These are phyloP conservation scores for Amiota communis DNA, from an alignment of 2,888 invertebrate species.

Conservation along the genomic window DNA sequence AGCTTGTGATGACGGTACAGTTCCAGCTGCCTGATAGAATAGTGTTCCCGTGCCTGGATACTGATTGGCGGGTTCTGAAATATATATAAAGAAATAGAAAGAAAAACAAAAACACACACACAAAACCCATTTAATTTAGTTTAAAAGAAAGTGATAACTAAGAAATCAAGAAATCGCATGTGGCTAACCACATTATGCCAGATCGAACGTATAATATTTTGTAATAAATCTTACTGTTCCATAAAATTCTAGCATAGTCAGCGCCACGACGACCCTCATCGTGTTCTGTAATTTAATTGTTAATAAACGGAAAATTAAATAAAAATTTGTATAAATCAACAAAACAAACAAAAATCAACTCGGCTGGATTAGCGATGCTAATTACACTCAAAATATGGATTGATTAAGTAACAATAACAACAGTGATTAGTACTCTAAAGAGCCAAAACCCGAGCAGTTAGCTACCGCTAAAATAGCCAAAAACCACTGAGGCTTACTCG, in stretches of 20 bases:
- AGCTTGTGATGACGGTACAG: constrained; percentile 62
- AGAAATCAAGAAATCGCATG: constrained; percentile 35
- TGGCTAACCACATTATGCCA: constrained; percentile 15
- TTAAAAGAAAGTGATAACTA: not conserved
- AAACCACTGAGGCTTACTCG: constrained; percentile 62
- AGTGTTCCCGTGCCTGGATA: constrained; percentile 74
- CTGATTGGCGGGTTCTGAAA: constrained; percentile 75
- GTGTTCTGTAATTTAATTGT: constrained; percentile 76
- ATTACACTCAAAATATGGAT: not conserved
- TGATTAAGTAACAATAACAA: not conserved
- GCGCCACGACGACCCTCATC: constrained; percentile 87
- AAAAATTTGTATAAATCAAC: constrained; percentile 48
- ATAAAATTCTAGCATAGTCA: constrained; percentile 87
- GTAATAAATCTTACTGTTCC: constrained; percentile 83
- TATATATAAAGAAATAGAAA: constrained; percentile 22
- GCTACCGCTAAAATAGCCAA: not conserved
- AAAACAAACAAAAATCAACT: constrained; percentile 11
- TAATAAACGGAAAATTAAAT: constrained; percentile 63
- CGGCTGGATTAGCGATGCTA: constrained; percentile 2
- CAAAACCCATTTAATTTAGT: not conserved
- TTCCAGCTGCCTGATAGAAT: constrained; percentile 75
- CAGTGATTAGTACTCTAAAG: too few species aligned
- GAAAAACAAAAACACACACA: not conserved
- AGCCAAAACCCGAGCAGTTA: too few species aligned
- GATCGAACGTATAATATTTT: not conserved